These are phyloP conservation scores for Coranthus polyacanthus DNA, from an alignment of 2,797 vertebrate species.

Conservation along the genomic window DNA sequence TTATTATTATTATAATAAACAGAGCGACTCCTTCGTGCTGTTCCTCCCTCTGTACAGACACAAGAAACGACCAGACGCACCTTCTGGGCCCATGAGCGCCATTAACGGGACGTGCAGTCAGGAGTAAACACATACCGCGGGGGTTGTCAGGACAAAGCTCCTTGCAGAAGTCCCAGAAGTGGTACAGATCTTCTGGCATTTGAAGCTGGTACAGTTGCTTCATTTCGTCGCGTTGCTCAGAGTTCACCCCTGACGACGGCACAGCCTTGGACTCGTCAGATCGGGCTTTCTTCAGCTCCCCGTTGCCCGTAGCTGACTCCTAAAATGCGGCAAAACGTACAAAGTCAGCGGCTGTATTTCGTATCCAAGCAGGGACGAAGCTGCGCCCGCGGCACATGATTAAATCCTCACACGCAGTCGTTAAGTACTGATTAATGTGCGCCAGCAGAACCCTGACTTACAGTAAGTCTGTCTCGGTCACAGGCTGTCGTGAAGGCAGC, in stretches of 20 bases:
- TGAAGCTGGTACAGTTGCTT: constrained; percentile 87
- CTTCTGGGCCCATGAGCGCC: too few relatives aligned
- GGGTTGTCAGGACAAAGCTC: constrained; percentile 87
- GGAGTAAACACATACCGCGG: constrained; percentile 81
- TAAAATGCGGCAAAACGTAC: constrained; percentile 27
- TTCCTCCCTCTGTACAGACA: too few relatives aligned
- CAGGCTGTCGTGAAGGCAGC: too few relatives aligned
- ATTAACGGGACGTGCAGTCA: too few relatives aligned
- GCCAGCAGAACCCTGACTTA: too few relatives aligned
- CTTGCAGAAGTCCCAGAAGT: constrained; percentile 95
- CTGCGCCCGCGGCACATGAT: too few relatives aligned
- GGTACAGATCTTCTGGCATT: constrained; percentile 94
- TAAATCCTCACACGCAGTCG: too few relatives aligned
- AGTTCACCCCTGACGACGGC: constrained; percentile 50
- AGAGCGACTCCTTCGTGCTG: too few relatives aligned
- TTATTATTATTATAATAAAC: too few relatives aligned
- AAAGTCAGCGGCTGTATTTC: background rate
- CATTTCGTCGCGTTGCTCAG: constrained; percentile 85
- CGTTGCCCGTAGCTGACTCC: constrained; percentile 74
- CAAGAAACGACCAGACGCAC: background rate
- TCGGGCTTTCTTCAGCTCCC: constrained; percentile 83
- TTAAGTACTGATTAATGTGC: too few relatives aligned
- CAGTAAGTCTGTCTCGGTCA: too few relatives aligned
- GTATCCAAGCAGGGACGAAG: too few relatives aligned
- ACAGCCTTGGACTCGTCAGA: constrained; percentile 60